Evolutionary conservation across 2,888 invertebrate genomes (phyloP).

Genomic region (Microplitis manilae): DNA sequence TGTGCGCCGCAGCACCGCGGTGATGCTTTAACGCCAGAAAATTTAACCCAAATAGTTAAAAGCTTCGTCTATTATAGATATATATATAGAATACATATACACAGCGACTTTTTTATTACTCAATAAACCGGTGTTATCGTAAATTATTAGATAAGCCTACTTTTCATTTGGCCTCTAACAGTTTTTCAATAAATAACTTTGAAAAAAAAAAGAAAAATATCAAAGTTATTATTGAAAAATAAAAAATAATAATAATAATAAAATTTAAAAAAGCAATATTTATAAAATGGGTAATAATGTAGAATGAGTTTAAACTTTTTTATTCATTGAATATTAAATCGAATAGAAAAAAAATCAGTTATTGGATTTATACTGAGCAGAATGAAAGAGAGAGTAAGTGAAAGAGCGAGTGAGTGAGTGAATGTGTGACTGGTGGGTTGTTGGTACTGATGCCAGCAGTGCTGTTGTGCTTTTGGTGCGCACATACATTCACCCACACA

Average conservation of each 20-base stretch:
- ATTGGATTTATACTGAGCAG: slow-evolving; percentile 41
- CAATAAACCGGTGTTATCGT: slow-evolving; percentile 67
- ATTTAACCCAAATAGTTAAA: slow-evolving; percentile 15
- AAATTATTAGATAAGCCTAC: slow-evolving; percentile 63
- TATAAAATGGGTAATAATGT: slow-evolving; percentile 17
- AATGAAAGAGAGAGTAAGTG: slow-evolving; percentile 38
- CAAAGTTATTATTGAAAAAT: background rate
- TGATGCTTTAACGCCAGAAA: background rate
- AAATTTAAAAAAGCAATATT: background rate
- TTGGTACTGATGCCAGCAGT: no score
- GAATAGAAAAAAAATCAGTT: slow-evolving; percentile 13
- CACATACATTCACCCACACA: no score
- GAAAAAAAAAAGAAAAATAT: slow-evolving; percentile 3
- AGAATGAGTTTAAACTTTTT: slow-evolving; percentile 13
- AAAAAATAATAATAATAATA: slow-evolving; percentile 4
- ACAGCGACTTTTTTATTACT: slow-evolving; percentile 64
- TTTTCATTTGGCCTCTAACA: slow-evolving; percentile 18
- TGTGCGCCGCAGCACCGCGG: background rate
- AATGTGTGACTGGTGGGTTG: no score
- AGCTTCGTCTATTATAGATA: background rate
- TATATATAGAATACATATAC: background rate
- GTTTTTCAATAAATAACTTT: slow-evolving; percentile 28
- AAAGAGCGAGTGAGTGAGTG: background rate
- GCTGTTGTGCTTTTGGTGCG: no score
- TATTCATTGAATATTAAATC: slow-evolving; percentile 24